Evolutionary conservation across 2,888 invertebrate species (phyloP).

Genomic region (Druceiella hillmani): DNA sequence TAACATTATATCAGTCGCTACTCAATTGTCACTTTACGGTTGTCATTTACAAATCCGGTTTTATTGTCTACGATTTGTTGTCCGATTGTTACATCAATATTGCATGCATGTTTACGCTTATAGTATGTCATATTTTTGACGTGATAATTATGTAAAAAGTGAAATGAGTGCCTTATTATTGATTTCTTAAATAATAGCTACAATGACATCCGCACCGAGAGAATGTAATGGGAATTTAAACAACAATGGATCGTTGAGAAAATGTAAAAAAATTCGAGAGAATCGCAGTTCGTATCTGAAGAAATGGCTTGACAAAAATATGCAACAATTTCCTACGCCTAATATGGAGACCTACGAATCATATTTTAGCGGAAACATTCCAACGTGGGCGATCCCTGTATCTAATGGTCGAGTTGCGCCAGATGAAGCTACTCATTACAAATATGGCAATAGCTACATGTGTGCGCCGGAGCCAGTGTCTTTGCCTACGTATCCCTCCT

Average conservation of each 20-base stretch:
- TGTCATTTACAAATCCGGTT: no score
- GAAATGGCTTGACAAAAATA: slow-evolving; percentile 49
- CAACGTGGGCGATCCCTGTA: slow-evolving; percentile 34
- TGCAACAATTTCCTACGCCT: slow-evolving; percentile 41
- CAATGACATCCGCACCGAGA: slow-evolving; percentile 46
- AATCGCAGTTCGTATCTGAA: slow-evolving; percentile 42
- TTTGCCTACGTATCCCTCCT: slow-evolving; percentile 56
- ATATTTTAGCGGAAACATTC: slow-evolving; percentile 31
- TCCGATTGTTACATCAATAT: no score
- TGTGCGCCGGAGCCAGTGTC: slow-evolving; percentile 58
- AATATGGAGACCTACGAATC: slow-evolving; percentile 40
- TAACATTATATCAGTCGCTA: no score
- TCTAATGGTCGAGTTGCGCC: slow-evolving; percentile 38
- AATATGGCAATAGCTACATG: slow-evolving; percentile 48
- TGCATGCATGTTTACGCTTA: no score
- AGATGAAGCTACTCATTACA: slow-evolving; percentile 44
- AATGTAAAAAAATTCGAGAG: slow-evolving; percentile 46
- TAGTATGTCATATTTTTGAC: no score
- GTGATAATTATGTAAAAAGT: slow-evolving; percentile 22
- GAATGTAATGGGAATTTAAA: slow-evolving; percentile 40
- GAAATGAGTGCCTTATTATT: slow-evolving; percentile 13
- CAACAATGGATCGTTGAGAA: slow-evolving; percentile 41
- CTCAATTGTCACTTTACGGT: no score
- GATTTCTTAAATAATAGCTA: slow-evolving; percentile 18
- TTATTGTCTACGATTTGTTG: no score